Evolutionary conservation across 1,140 invertebrate species (phyloP).

Genomic region (Drosophila tristis): DNA sequence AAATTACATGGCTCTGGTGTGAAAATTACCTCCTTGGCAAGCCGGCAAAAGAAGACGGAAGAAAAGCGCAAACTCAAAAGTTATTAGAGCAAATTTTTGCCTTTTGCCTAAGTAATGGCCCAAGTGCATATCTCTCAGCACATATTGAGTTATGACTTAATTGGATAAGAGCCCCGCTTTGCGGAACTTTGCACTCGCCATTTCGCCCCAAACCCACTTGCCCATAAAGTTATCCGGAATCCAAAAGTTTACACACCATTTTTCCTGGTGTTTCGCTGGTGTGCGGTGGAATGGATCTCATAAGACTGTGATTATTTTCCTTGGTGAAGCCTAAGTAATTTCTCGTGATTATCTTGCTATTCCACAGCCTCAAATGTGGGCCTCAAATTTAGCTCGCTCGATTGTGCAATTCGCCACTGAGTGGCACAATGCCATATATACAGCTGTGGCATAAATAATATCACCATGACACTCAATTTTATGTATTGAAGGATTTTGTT

Average conservation of each 20-base stretch:
- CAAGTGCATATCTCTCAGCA: slow-evolving; percentile 78
- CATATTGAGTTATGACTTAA: slow-evolving; percentile 82
- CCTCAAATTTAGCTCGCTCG: background rate
- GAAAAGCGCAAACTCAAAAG: slow-evolving; percentile 67
- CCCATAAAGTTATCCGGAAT: slow-evolving; percentile 18
- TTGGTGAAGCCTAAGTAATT: background rate
- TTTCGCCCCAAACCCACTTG: background rate
- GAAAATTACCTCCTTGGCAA: slow-evolving; percentile 72
- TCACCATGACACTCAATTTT: no score
- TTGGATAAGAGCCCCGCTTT: slow-evolving; percentile 75
- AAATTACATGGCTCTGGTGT: slow-evolving; percentile 61
- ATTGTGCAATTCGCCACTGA: background rate
- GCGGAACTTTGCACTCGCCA: slow-evolving; percentile 22
- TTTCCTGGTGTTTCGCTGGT: slow-evolving; percentile 1
- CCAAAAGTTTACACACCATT: slow-evolving; percentile 33
- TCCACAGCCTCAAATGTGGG: background rate
- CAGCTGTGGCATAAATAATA: no score
- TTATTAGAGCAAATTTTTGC: slow-evolving; percentile 78
- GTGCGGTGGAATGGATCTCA: slow-evolving; percentile 20
- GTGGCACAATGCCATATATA: background rate
- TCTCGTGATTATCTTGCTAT: background rate
- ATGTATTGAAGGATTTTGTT: no score
- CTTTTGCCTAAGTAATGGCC: slow-evolving; percentile 75
- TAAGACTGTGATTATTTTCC: slow-evolving; percentile 16
- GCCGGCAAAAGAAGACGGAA: slow-evolving; percentile 58